phyloP scores from a whole-genome alignment of 2,113 vertebrate genomes.

The Aldabrachelys gigantea region DNA sequence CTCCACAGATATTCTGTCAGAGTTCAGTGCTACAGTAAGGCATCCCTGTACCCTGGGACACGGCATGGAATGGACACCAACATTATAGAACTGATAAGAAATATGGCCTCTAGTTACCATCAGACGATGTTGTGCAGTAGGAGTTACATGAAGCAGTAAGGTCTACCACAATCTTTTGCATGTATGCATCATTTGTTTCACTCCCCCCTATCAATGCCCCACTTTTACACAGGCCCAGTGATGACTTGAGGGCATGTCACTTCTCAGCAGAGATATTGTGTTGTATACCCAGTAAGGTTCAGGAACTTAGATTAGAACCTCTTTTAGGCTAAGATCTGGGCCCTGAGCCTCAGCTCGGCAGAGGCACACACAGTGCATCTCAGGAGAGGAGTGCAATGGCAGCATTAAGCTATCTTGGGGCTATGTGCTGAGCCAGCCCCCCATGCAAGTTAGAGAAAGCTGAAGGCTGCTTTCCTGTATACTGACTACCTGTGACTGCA shows the following conservation, averaged over 20 bases:
- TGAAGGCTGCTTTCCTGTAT: not conserved
- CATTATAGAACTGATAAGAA: not conserved
- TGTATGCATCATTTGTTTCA: not conserved
- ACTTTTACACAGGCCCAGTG: not conserved
- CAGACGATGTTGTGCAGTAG: not conserved
- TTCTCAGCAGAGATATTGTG: not conserved
- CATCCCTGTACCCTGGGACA: no score
- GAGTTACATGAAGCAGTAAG: not conserved
- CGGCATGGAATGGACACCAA: not conserved
- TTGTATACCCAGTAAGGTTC: not conserved
- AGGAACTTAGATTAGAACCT: not conserved
- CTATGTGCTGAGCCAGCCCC: not conserved
- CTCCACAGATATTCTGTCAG: no score
- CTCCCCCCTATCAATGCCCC: not conserved
- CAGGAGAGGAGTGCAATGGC: not conserved
- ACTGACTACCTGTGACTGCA: not conserved
- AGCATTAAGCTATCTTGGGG: not conserved
- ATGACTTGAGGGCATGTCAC: not conserved
- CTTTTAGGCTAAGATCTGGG: not conserved
- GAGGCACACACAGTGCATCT: not conserved
- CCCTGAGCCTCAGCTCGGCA: not conserved
- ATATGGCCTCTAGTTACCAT: not conserved
- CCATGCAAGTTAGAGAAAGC: not conserved
- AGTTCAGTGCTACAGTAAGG: no score
- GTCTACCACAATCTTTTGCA: not conserved